phyloP scores from a whole-genome alignment of 2,888 invertebrate genomes.

The Seladonia tumulorum region DNA sequence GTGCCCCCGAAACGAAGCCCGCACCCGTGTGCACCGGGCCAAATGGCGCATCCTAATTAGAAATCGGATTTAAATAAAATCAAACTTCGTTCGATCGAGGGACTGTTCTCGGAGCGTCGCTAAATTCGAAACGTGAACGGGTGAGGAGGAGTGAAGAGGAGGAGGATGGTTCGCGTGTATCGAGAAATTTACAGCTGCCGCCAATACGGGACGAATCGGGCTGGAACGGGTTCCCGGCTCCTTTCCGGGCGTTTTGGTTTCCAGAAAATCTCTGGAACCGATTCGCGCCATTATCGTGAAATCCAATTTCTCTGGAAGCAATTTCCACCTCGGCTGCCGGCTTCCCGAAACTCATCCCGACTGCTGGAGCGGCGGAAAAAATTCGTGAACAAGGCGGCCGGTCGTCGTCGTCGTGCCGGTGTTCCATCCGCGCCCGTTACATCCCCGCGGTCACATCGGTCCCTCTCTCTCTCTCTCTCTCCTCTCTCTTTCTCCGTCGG shows the following conservation, averaged over 20 bases:
- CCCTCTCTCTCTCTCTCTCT: conserved; percentile 41
- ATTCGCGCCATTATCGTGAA: conserved; percentile 64
- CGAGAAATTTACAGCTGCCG: conserved; percentile 52
- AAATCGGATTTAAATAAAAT: neutral
- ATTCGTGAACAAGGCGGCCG: conserved; percentile 50
- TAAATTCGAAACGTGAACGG: conserved; percentile 24
- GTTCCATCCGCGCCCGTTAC: conserved; percentile 68
- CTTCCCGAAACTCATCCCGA: conserved; percentile 57
- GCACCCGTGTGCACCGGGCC: neutral
- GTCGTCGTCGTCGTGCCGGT: conserved; percentile 37
- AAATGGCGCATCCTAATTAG: conserved; percentile 1
- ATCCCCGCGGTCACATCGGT: conserved; percentile 59
- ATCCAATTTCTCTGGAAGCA: conserved; percentile 66
- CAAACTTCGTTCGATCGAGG: neutral
- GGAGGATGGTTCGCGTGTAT: conserved; percentile 8
- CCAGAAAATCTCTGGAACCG: conserved; percentile 60
- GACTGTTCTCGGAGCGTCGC: neutral
- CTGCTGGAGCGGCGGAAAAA: conserved; percentile 51
- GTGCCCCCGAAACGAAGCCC: neutral
- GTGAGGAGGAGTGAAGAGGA: neutral
- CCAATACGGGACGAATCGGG: conserved; percentile 48
- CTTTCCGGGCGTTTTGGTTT: conserved; percentile 48
- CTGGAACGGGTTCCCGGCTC: conserved; percentile 35
- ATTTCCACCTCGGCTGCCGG: conserved; percentile 61
- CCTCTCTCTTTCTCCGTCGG: conserved; percentile 41